Percentiles rank a stretch among this genome's conserved stretches.
These are phyloP conservation scores for Cryptoprocta ferox DNA, from an alignment of 2,797 vertebrate species.

Conservation along the genomic window DNA sequence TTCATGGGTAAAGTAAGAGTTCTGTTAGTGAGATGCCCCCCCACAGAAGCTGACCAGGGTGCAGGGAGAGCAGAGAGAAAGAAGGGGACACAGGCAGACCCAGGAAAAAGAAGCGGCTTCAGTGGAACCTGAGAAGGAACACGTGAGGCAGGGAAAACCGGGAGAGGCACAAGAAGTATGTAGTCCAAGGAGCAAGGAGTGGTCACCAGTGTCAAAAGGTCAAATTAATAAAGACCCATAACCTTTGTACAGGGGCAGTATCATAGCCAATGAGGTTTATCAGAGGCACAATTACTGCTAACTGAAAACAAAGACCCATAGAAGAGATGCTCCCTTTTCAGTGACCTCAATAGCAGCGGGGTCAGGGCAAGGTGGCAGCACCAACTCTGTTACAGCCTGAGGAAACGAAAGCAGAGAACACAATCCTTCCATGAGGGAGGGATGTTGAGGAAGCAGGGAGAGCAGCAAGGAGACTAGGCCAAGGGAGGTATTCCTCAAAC, in stretches of 20 bases:
- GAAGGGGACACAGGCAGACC: neutral
- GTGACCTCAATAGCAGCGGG: neutral
- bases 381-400: neutral
- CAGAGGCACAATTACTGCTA: neutral
- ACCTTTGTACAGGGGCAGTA: neutral
- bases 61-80: neutral
- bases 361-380: neutral
- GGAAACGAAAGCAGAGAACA: neutral
- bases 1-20: neutral
- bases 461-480: neutral
- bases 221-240: neutral
- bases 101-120: neutral
- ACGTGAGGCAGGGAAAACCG: neutral
- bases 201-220: neutral
- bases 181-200: neutral
- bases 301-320: neutral
- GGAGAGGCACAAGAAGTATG: neutral
- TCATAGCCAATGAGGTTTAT: neutral
- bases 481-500: neutral
- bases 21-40: neutral
- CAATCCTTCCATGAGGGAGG: neutral
- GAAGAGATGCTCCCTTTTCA: neutral
- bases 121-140: neutral
- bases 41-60: neutral
- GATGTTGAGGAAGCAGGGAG: neutral